phyloP scores from a whole-genome alignment of 2,113 vertebrate genomes.

The Amazona vittata region DNA sequence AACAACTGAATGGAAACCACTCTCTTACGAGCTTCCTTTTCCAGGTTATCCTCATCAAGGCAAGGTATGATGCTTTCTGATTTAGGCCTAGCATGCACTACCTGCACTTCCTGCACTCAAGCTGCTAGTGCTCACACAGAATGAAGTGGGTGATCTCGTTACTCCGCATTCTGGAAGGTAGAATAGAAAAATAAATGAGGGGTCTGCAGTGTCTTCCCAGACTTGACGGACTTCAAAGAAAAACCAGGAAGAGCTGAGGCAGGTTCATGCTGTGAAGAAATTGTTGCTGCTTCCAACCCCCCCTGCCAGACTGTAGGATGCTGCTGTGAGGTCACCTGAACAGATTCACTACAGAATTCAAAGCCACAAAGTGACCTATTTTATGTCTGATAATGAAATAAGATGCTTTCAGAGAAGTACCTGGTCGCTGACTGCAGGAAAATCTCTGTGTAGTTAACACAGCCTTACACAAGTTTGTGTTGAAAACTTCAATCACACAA shows the following conservation, averaged over 20 bases:
- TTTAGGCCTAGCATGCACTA: neutral
- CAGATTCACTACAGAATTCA: constrained; percentile 19
- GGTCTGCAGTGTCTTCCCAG: neutral
- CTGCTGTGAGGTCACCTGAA: constrained; percentile 61
- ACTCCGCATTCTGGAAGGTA: neutral
- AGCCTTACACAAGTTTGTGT: neutral
- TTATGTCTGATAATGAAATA: neutral
- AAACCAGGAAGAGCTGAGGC: neutral
- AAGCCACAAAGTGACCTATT: constrained; percentile 51
- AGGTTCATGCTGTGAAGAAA: constrained; percentile 46
- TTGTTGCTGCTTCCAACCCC: constrained; percentile 43
- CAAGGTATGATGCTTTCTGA: neutral
- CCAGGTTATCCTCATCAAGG: neutral
- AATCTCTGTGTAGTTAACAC: neutral
- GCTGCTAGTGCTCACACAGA: neutral
- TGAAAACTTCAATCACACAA: neutral
- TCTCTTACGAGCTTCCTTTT: neutral
- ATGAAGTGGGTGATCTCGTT: neutral
- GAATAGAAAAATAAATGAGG: neutral
- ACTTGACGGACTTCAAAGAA: constrained; percentile 48
- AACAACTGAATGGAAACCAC: neutral
- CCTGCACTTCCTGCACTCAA: neutral
- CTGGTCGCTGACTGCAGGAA: neutral
- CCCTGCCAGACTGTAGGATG: neutral
- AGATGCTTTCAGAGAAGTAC: neutral